Conservation (phyloP, 2,888 invertebrate species). For the Dione juno region DNA sequence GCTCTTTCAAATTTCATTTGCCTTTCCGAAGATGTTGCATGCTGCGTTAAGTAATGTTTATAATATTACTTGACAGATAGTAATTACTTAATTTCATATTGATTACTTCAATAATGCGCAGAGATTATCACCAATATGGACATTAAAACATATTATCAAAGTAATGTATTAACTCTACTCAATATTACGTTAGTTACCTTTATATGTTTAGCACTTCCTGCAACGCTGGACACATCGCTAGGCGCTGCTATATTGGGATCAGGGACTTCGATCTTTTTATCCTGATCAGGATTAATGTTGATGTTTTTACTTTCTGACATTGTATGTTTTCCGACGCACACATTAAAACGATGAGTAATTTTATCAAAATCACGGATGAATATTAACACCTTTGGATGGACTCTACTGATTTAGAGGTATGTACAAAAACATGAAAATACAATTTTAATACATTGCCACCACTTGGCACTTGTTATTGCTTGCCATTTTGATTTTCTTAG, state of each 20-base stretch:
- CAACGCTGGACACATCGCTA: slow-evolving; percentile 66
- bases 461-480: slow-evolving; percentile 56
- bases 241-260: slow-evolving; percentile 68
- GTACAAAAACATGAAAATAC: slow-evolving; percentile 18
- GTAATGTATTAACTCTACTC: neutral
- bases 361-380: slow-evolving; percentile 20
- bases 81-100: neutral
- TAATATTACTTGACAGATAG: neutral
- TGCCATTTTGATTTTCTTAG: slow-evolving; percentile 54
- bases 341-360: slow-evolving; percentile 59
- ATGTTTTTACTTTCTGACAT: slow-evolving; percentile 78
- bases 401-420: slow-evolving; percentile 7
- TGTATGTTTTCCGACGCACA: slow-evolving; percentile 63
- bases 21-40: slow-evolving; percentile 67
- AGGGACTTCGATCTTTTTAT: slow-evolving; percentile 58
- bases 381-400: slow-evolving; percentile 17
- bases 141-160: slow-evolving; percentile 1
- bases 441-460: slow-evolving; percentile 60
- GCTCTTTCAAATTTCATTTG: slow-evolving; percentile 77
- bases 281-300: slow-evolving; percentile 65
- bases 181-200: slow-evolving; percentile 59
- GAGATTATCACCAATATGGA: slow-evolving; percentile 28
- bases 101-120: neutral
- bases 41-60: slow-evolving; percentile 42
- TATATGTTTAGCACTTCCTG: slow-evolving; percentile 68